phyloP scores from a whole-genome alignment of 2,797 vertebrate genomes.

The Trematomus bernacchii region DNA sequence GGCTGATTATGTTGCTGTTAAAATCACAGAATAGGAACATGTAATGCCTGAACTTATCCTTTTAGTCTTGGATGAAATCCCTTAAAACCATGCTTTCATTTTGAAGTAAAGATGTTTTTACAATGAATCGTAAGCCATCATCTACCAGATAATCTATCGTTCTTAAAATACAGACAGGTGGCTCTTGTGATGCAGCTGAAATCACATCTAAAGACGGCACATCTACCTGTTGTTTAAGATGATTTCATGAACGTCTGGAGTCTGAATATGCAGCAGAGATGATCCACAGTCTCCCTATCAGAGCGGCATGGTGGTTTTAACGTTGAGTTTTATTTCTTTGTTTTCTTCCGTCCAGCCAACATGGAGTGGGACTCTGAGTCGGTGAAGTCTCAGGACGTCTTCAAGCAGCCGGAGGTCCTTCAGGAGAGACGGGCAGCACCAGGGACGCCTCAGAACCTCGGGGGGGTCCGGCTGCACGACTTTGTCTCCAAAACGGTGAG shows the following conservation, averaged over 20 bases:
- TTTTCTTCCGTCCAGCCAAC: slow-evolving; percentile 65
- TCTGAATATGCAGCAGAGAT: background rate
- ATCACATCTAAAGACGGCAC: background rate
- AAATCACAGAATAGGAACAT: background rate
- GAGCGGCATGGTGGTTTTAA: background rate
- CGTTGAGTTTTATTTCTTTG: slow-evolving; percentile 17
- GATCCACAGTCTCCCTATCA: background rate
- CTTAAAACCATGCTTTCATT: background rate
- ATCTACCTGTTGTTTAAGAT: background rate
- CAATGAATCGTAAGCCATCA: background rate
- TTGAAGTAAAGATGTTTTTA: background rate
- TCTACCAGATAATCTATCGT: background rate
- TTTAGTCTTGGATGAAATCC: background rate
- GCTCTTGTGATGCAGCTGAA: background rate
- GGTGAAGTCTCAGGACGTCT: slow-evolving; percentile 81
- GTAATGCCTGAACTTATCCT: background rate
- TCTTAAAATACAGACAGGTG: background rate
- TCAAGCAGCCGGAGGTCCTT: slow-evolving; percentile 78
- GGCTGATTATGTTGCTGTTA: background rate
- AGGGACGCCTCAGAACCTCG: slow-evolving; percentile 88
- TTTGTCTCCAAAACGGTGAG: slow-evolving; percentile 97
- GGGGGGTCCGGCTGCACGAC: slow-evolving; percentile 90
- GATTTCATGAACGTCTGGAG: background rate
- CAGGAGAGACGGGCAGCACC: slow-evolving; percentile 77
- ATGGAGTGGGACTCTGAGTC: slow-evolving; percentile 93